A percentile compares a stretch with the other conserved stretches of the same genome.
Conservation (phyloP, 1,140 invertebrate species). For the Triops cancriformis region DNA sequence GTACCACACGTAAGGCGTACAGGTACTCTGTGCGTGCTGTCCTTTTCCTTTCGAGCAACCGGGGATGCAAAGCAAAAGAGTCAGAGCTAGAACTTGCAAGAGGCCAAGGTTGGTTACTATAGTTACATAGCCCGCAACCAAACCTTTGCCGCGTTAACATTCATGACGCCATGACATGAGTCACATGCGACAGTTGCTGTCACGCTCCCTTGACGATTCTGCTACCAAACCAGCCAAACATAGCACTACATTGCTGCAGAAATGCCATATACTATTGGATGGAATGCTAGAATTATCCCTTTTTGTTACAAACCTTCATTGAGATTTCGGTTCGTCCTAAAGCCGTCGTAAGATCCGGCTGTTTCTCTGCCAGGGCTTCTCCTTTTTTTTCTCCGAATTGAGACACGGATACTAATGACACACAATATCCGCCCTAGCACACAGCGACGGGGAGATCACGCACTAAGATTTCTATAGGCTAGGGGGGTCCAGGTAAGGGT, state of each 20-base stretch:
- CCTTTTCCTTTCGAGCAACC: background rate
- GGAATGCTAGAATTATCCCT: background rate
- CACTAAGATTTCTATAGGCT: background rate
- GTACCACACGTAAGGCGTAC: background rate
- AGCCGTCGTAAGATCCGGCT: background rate
- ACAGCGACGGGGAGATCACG: background rate
- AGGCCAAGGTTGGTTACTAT: slow-evolving; percentile 9
- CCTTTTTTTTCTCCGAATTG: background rate
- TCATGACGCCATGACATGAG: background rate
- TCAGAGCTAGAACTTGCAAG: background rate
- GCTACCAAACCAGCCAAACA: background rate
- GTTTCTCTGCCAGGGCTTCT: background rate
- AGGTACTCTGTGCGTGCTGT: background rate
- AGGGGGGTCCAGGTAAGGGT: background rate
- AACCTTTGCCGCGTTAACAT: background rate
- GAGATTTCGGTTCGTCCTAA: background rate
- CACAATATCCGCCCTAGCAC: slow-evolving; percentile 4
- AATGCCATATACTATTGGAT: too few species aligned
- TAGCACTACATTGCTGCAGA: background rate
- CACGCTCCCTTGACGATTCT: background rate
- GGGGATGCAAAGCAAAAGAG: background rate
- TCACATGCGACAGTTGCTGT: background rate
- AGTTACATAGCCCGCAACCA: background rate
- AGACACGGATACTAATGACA: background rate
- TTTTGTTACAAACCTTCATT: background rate